Percentiles rank a stretch among this genome's conserved stretches.
These are phyloP conservation scores for Athene cunicularia DNA, from an alignment of 2,113 vertebrate species.

Conservation along the genomic window DNA sequence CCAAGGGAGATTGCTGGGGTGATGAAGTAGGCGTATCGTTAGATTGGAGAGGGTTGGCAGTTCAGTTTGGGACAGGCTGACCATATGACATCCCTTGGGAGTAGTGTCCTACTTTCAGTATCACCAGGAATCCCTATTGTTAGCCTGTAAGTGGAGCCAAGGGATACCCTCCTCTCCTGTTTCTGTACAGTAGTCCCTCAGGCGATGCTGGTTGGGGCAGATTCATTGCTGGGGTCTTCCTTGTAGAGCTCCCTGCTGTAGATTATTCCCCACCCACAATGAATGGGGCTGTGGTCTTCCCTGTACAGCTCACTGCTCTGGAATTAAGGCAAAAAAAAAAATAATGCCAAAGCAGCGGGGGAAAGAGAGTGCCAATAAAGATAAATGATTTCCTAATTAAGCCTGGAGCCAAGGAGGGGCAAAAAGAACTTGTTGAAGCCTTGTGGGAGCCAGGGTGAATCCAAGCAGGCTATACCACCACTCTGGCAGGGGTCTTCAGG, in stretches of 20 bases:
- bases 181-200: conserved; percentile 28
- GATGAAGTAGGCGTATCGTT: background rate
- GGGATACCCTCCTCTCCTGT: conserved; percentile 38
- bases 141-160: conserved; percentile 53
- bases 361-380: conserved; percentile 66
- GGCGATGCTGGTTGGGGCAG: background rate
- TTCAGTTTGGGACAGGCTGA: conserved; percentile 67
- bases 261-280: conserved; percentile 66
- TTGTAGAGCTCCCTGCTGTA: conserved; percentile 45
- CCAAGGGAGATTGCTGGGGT: background rate
- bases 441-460: conserved; percentile 65
- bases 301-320: conserved; percentile 59
- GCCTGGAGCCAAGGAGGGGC: conserved; percentile 70
- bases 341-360: conserved; percentile 63
- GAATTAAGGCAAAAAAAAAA: conserved; percentile 53
- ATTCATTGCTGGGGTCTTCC: conserved; percentile 63
- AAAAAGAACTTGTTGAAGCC: conserved; percentile 49
- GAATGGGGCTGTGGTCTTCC: conserved; percentile 71
- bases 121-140: conserved; percentile 68
- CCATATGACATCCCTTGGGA: conserved; percentile 41
- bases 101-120: conserved; percentile 64
- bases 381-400: conserved; percentile 72
- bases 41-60: conserved; percentile 5
- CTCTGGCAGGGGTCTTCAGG: conserved; percentile 68
- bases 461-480: conserved; percentile 63